These are phyloP conservation scores for Phallusia fumigata DNA, from an alignment of 23 tunicate genomes.

Conservation along the genomic window DNA sequence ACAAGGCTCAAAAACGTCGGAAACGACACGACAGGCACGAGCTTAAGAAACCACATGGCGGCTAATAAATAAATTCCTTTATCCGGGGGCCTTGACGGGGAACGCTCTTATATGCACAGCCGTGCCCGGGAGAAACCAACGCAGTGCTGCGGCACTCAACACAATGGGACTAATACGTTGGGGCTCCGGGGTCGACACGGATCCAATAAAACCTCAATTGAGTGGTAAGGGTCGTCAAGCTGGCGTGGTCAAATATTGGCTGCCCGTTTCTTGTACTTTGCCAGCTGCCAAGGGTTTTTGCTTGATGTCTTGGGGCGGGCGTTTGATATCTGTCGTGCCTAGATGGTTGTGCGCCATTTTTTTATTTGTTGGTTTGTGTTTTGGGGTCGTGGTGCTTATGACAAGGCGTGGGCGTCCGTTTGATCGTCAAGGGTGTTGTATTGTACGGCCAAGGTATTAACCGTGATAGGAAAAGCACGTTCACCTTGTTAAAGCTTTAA, in stretches of 20 bases:
- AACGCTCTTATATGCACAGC: slow-evolving; percentile 5
- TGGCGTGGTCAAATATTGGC: background rate
- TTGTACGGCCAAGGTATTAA: too few relatives aligned
- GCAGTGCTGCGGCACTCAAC: background rate
- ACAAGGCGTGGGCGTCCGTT: background rate
- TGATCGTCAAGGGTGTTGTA: background rate
- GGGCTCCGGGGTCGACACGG: background rate
- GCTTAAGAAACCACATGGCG: background rate
- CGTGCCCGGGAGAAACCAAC: background rate
- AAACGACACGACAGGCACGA: slow-evolving; percentile 4
- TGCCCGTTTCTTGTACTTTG: background rate
- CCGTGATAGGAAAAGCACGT: too few relatives aligned
- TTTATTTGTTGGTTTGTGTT: background rate
- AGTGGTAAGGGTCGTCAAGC: background rate
- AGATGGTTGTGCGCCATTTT: background rate
- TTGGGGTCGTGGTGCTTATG: background rate
- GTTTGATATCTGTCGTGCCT: background rate
- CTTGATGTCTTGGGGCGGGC: background rate
- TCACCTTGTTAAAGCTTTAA: too few relatives aligned
- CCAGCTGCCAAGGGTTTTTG: background rate
- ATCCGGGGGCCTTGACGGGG: background rate
- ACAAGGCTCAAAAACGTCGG: background rate
- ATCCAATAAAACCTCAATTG: slow-evolving; percentile 1
- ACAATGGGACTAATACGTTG: slow-evolving; percentile 8
- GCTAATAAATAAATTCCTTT: background rate